phyloP scores from a whole-genome alignment of 2,113 vertebrate species.

The Dolichallabes microphthalmus region DNA sequence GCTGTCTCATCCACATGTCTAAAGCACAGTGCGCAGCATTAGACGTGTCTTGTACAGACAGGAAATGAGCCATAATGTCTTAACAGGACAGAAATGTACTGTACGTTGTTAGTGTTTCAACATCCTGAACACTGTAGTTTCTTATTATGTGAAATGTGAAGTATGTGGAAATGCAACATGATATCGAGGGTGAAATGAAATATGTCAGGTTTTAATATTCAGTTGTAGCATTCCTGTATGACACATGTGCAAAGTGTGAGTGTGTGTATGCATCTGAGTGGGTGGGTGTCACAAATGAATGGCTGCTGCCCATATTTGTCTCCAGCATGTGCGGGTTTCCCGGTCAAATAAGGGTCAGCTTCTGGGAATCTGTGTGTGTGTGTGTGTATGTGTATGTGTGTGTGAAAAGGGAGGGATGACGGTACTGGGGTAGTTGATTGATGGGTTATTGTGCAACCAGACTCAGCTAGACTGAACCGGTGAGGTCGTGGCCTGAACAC shows the following conservation, averaged over 20 bases:
- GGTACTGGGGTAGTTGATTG: conserved; percentile 69
- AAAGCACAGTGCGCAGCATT: background rate
- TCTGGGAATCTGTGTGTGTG: conserved; percentile 44
- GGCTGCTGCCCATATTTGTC: conserved; percentile 50
- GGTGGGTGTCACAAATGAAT: conserved; percentile 40
- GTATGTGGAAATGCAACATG: background rate
- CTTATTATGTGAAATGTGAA: background rate
- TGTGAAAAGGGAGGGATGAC: conserved; percentile 64
- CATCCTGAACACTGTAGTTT: conserved; percentile 1
- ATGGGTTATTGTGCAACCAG: conserved; percentile 76
- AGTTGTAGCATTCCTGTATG: conserved; percentile 39
- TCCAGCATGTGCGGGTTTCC: conserved; percentile 53
- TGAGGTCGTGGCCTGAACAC: conserved; percentile 67
- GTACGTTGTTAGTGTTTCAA: background rate
- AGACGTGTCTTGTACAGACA: background rate
- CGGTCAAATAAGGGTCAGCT: conserved; percentile 59
- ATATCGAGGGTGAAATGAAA: conserved; percentile 7
- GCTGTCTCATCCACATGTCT: background rate
- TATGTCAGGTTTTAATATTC: background rate
- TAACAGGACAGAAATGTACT: background rate
- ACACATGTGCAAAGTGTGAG: conserved; percentile 57
- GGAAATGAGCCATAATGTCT: background rate
- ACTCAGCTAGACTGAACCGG: conserved; percentile 72
- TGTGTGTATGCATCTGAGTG: conserved; percentile 36
- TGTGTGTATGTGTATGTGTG: conserved; percentile 40